phyloP scores from a whole-genome alignment of 2,113 vertebrate genomes.

The Tupaia tana region DNA sequence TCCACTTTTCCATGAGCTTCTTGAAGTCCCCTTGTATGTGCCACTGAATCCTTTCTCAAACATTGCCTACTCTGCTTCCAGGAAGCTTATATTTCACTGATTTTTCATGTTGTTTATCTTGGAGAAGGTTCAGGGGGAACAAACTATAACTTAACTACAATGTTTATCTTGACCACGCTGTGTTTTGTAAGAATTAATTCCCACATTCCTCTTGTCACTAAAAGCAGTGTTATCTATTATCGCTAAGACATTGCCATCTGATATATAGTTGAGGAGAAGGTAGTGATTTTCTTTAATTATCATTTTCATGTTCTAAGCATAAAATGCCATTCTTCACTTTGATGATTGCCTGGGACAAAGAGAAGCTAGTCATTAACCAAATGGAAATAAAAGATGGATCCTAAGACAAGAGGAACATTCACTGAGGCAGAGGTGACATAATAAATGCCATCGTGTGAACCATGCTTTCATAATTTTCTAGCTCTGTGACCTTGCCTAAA shows the following conservation, averaged over 20 bases:
- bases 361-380: conserved; percentile 54
- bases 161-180: background rate
- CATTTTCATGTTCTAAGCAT: conserved; percentile 45
- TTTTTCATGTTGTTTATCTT: conserved; percentile 7
- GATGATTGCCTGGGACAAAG: conserved; percentile 51
- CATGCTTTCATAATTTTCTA: background rate
- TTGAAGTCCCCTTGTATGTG: too few relatives aligned
- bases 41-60: background rate
- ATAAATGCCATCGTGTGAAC: background rate
- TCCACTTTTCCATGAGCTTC: too few relatives aligned
- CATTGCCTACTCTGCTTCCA: background rate
- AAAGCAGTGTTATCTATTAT: conserved; percentile 53
- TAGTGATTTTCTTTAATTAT: conserved; percentile 66
- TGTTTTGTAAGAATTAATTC: conserved; percentile 61
- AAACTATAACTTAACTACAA: conserved; percentile 24
- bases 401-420: background rate
- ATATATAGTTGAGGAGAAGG: background rate
- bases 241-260: conserved; percentile 26
- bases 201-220: conserved; percentile 22
- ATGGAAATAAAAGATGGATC: conserved; percentile 22
- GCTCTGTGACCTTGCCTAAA: background rate
- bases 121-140: background rate
- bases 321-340: conserved; percentile 54
- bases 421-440: background rate
- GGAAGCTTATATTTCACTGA: background rate